These are phyloP conservation scores for Ctenomys sociabilis DNA, from an alignment of 2,113 vertebrate species.

Conservation along the genomic window DNA sequence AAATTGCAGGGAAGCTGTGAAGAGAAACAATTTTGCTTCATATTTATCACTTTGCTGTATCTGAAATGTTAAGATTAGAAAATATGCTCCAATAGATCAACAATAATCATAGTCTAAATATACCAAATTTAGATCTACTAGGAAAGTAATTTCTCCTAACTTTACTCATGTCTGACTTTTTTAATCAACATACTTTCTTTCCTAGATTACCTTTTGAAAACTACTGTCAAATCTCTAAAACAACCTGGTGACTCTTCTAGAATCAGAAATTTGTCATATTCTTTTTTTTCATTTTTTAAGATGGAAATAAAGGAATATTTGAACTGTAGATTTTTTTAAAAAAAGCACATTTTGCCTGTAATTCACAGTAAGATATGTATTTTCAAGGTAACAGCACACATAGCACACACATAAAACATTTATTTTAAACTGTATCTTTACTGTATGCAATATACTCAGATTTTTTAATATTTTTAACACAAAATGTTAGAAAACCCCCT, in stretches of 20 bases:
- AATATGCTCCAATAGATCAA: conserved; percentile 25
- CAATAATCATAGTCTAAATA: conserved; percentile 36
- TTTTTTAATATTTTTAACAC: conserved; percentile 40
- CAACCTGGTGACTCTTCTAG: conserved; percentile 18
- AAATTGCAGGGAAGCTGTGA: conserved; percentile 31
- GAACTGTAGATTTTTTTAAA: neutral
- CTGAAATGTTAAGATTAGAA: conserved; percentile 42
- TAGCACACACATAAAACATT: neutral
- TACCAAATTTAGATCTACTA: neutral
- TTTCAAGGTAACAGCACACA: conserved; percentile 27
- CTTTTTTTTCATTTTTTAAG: conserved; percentile 7
- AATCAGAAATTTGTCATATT: conserved; percentile 40
- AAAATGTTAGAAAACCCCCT: conserved; percentile 5
- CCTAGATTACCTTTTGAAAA: conserved; percentile 50
- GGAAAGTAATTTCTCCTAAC: conserved; percentile 34
- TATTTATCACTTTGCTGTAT: conserved; percentile 65
- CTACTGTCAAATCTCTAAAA: conserved; percentile 32
- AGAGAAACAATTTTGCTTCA: conserved; percentile 35
- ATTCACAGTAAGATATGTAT: neutral
- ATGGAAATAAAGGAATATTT: conserved; percentile 14
- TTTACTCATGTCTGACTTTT: conserved; percentile 40
- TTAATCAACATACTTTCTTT: conserved; percentile 18
- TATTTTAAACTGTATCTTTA: conserved; percentile 43
- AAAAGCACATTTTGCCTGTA: neutral
- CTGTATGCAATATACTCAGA: neutral